Evolutionary conservation across 2,113 vertebrate species (phyloP).

Genomic region (Trichechus manatus): DNA sequence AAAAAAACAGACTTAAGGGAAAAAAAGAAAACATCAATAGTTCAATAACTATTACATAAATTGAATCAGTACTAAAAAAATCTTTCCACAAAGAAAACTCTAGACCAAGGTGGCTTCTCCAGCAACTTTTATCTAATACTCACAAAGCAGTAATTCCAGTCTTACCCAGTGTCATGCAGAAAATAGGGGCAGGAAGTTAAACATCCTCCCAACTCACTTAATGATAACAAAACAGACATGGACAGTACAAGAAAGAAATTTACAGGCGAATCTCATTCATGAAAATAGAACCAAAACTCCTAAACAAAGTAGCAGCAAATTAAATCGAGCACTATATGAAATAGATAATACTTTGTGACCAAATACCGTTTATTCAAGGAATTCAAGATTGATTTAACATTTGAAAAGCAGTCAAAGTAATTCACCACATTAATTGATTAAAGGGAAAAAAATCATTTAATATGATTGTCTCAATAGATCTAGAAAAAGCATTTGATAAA

Average conservation of each 20-base stretch:
- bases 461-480: neutral
- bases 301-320: neutral
- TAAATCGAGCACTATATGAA: neutral
- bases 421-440: neutral
- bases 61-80: conserved; percentile 12
- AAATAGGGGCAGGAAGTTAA: neutral
- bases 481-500: neutral
- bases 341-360: neutral
- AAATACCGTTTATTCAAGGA: neutral
- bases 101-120: neutral
- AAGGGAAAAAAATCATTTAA: neutral
- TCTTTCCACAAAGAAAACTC: neutral
- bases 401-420: conserved; percentile 32
- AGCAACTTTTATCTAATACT: conserved; percentile 13
- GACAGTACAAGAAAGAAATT: neutral
- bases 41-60: conserved; percentile 20
- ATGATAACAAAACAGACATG: neutral
- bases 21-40: conserved; percentile 1
- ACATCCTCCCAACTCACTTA: neutral
- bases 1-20: neutral
- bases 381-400: neutral
- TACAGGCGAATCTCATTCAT: neutral
- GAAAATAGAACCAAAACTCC: neutral
- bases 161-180: neutral
- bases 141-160: neutral